Base-by-base conservation (phyloP, 2,797 vertebrate genomes). In the Bradypodion ventrale region DNA sequence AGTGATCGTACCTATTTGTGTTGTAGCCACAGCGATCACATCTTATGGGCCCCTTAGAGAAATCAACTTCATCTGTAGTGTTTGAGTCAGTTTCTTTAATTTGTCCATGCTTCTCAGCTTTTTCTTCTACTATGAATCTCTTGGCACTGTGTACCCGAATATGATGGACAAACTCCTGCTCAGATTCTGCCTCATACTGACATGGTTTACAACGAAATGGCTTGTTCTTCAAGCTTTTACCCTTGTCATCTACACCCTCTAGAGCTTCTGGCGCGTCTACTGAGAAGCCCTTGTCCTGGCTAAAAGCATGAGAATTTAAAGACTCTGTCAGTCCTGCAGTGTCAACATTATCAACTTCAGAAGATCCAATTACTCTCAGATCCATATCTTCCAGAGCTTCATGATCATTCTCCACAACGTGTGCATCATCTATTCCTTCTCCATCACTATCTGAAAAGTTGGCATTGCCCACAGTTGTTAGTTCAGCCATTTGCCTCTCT, bases 1-100 rank as follows among this genome's bases (percentile, higher is more conserved):
- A 99, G 87, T 99, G 98, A 95, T 99, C 98, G 0, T 98, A 99
- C 81, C 98, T 94, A 94, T 98, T 99, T 91, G 98, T 99, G 95
- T 99, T 99, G 94, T 99, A 99, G 85, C 99, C 98, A 56, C 98
- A 99, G 4, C 98, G 96, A 77, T 99, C 97, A 46, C 99, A 99
- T 29, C 97, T 96, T 85, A 99, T 99, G 70, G 99, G 96, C 7
- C 98, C 98, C 93, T 99, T 99, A 42, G 95, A 95, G 86, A 97
- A 97, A 56, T 95, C 96, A 7, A 93, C 91, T 40, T 95, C 96
- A 68, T 96, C 96, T 0, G 92, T 75, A 0, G 86, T 52, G 35
- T 92, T 91, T 29, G 88, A 93, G 0, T 92, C 91, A 6, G 96
- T 96, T 82, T 96, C 96, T 83, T 94, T 92, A 85, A 90, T 92